These are phyloP conservation scores for Drosophila eohydei DNA, from an alignment of 2,888 invertebrate genomes.

Conservation along the genomic window DNA sequence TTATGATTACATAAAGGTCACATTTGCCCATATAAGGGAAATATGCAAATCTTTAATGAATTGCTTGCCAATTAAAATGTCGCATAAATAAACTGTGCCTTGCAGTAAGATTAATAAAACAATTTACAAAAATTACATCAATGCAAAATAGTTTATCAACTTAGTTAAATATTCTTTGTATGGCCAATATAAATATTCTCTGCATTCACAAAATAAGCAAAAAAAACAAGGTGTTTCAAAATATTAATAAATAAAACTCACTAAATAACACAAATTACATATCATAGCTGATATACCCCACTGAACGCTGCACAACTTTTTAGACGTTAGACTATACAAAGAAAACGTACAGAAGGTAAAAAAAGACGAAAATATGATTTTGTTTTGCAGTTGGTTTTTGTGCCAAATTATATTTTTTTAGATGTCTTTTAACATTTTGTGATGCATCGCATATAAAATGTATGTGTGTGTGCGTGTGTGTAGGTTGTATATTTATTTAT, in stretches of 20 bases:
- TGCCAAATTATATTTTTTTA: constrained; percentile 33
- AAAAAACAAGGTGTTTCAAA: background rate
- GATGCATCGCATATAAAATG: constrained; percentile 19
- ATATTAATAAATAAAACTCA: background rate
- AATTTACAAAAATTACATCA: no score
- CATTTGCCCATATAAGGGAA: background rate
- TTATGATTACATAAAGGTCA: background rate
- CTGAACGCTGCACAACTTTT: constrained; percentile 2
- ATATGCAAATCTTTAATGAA: constrained; percentile 16
- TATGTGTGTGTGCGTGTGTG: background rate
- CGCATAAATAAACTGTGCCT: background rate
- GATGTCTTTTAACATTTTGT: constrained; percentile 9
- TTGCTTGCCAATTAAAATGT: background rate
- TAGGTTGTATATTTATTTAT: constrained; percentile 39
- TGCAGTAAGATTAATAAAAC: background rate
- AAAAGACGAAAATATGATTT: constrained; percentile 14
- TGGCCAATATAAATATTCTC: background rate
- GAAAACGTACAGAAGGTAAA: constrained; percentile 9
- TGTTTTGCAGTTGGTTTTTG: constrained; percentile 25
- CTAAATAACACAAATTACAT: background rate
- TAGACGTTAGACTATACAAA: constrained; percentile 37
- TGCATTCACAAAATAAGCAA: background rate
- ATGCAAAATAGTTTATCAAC: background rate
- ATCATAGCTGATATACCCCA: constrained; percentile 10
- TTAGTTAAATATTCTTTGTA: background rate